Percentiles rank a stretch among this genome's conserved stretches.
phyloP scores from a whole-genome alignment of 2,888 invertebrate species.

The Hypercompe scribonia region DNA sequence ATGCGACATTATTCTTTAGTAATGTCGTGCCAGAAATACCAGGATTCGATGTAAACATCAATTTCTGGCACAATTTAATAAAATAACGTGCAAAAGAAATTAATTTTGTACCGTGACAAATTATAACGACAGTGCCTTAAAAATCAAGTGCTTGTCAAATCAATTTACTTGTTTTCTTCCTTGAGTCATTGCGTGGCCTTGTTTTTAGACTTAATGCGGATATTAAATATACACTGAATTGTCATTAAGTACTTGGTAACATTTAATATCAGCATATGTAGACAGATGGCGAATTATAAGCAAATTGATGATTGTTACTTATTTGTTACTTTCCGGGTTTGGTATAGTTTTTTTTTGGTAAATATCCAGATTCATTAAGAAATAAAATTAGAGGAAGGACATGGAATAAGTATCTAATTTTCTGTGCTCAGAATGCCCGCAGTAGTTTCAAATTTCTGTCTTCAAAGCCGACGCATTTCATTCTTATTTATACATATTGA shows the following conservation, averaged over 20 bases:
- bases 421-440: not conserved
- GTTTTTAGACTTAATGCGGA: constrained; percentile 20
- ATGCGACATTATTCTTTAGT: not conserved
- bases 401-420: not conserved
- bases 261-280: constrained; percentile 19
- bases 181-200: constrained; percentile 22
- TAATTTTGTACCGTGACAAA: constrained; percentile 25
- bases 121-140: constrained; percentile 21
- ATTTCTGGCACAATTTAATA: constrained; percentile 11
- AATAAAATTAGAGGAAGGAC: not conserved
- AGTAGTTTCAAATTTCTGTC: not conserved
- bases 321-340: not conserved
- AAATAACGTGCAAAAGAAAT: constrained; percentile 23
- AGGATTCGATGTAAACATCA: not conserved
- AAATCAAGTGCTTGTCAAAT: constrained; percentile 23
- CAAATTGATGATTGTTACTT: too few species aligned
- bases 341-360: not conserved
- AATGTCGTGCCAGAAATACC: constrained; percentile 1
- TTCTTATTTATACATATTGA: too few species aligned
- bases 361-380: not conserved
- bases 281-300: constrained; percentile 10
- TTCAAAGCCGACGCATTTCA: too few species aligned
- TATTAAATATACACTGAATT: constrained; percentile 24
- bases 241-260: constrained; percentile 25
- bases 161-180: constrained; percentile 29